phyloP scores from a whole-genome alignment of 1,140 invertebrate genomes.

The Papilio dardanus region DNA sequence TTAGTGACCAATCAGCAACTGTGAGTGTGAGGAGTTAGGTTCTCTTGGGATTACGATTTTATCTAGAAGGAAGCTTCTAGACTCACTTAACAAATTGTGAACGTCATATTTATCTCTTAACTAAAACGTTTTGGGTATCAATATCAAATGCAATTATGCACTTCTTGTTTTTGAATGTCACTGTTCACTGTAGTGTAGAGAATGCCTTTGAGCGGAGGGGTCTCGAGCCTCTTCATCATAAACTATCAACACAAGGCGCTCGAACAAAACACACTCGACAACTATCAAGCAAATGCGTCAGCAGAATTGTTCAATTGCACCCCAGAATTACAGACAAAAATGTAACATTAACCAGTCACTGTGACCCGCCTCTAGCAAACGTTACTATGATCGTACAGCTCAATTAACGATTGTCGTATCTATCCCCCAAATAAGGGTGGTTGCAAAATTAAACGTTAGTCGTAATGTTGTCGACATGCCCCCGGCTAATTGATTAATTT shows the following conservation, averaged over 20 bases:
- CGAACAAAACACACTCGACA: slow-evolving; percentile 60
- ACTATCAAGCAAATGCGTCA: slow-evolving; percentile 78
- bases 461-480: slow-evolving; percentile 79
- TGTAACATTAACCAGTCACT: slow-evolving; percentile 54
- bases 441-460: slow-evolving; percentile 78
- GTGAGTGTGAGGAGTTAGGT: background rate
- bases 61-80: too few relatives aligned
- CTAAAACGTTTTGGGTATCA: slow-evolving; percentile 1
- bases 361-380: slow-evolving; percentile 46
- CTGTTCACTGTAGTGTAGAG: background rate
- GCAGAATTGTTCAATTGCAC: slow-evolving; percentile 73
- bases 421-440: slow-evolving; percentile 62
- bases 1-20: background rate
- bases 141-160: slow-evolving; percentile 6
- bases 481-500: slow-evolving; percentile 81
- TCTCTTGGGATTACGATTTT: background rate
- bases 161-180: slow-evolving; percentile 1
- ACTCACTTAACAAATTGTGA: background rate
- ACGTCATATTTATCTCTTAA: background rate
- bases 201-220: slow-evolving; percentile 45
- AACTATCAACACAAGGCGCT: slow-evolving; percentile 72
- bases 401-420: slow-evolving; percentile 51
- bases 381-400: slow-evolving; percentile 34
- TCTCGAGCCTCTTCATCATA: slow-evolving; percentile 62
- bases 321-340: slow-evolving; percentile 69